Evolutionary conservation across 2,797 vertebrate species (phyloP).

Genomic region (Picus viridis): DNA sequence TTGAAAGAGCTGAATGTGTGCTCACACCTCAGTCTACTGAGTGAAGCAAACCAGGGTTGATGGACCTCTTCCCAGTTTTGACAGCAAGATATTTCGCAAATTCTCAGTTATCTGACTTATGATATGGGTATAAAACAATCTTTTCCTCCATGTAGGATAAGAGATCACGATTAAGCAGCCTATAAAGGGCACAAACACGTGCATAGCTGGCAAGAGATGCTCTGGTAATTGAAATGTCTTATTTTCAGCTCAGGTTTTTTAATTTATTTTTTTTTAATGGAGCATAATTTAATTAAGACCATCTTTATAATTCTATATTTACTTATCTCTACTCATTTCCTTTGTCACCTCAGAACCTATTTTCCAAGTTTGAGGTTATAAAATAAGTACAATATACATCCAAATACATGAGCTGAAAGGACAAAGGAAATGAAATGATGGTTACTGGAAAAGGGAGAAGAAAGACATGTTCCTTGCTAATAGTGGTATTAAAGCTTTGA

Average conservation of each 20-base stretch:
- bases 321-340: not conserved
- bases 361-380: not conserved
- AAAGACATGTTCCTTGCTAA: not conserved
- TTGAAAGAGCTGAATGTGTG: not conserved
- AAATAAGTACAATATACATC: not conserved
- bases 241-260: not conserved
- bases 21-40: not conserved
- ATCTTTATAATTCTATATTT: not conserved
- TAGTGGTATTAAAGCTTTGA: not conserved
- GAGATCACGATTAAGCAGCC: not conserved
- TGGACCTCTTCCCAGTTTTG: not conserved
- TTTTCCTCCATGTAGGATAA: not conserved
- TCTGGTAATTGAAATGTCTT: not conserved
- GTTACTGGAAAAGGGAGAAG: not conserved
- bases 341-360: not conserved
- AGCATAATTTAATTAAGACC: not conserved
- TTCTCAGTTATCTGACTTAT: not conserved
- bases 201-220: not conserved
- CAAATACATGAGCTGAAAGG: not conserved
- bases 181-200: not conserved
- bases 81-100: rapidly evolving
- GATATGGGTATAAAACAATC: not conserved
- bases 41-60: not conserved
- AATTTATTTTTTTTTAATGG: not conserved
- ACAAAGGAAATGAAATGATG: not conserved